Conservation (phyloP, 2,888 invertebrate genomes). For the Caenorhabditis becei region DNA sequence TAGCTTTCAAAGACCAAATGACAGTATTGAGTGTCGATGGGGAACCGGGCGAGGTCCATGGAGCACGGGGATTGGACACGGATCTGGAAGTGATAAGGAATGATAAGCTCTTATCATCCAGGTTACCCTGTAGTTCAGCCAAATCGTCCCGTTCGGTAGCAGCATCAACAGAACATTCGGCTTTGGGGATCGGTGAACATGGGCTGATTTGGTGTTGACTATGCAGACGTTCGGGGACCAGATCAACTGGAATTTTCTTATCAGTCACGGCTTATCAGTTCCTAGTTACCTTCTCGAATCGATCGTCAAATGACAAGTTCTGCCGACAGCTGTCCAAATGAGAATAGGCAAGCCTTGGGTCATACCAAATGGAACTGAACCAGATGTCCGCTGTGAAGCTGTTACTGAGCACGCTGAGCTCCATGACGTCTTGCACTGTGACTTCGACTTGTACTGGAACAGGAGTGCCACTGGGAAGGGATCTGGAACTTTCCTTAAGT, state of each 20-base stretch:
- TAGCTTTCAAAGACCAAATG: constrained; percentile 75
- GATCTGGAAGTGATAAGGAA: constrained; percentile 64
- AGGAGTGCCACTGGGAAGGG: constrained; percentile 67
- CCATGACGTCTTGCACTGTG: constrained; percentile 79
- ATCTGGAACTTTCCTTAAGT: constrained; percentile 8
- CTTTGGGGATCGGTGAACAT: constrained; percentile 77
- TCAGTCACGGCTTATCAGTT: background rate
- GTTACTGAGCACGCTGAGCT: constrained; percentile 78
- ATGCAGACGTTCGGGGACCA: constrained; percentile 80
- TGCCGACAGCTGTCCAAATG: constrained; percentile 76
- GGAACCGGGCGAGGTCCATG: constrained; percentile 76
- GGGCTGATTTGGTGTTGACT: constrained; percentile 77
- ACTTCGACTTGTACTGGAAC: constrained; percentile 78
- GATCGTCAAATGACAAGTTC: constrained; percentile 79
- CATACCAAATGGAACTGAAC: constrained; percentile 80
- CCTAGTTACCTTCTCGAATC: constrained; percentile 74
- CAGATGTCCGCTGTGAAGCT: constrained; percentile 80
- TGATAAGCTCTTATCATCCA: background rate
- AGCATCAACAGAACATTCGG: constrained; percentile 80
- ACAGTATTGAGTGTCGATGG: constrained; percentile 74
- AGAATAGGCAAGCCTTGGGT: constrained; percentile 74
- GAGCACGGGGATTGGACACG: constrained; percentile 78
- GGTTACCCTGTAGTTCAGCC: constrained; percentile 79
- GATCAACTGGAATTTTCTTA: constrained; percentile 61
- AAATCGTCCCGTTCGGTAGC: constrained; percentile 78